Percentiles rank a stretch among this genome's conserved stretches.
phyloP scores from a whole-genome alignment of 2,888 invertebrate genomes.

The Eurytoma californica region DNA sequence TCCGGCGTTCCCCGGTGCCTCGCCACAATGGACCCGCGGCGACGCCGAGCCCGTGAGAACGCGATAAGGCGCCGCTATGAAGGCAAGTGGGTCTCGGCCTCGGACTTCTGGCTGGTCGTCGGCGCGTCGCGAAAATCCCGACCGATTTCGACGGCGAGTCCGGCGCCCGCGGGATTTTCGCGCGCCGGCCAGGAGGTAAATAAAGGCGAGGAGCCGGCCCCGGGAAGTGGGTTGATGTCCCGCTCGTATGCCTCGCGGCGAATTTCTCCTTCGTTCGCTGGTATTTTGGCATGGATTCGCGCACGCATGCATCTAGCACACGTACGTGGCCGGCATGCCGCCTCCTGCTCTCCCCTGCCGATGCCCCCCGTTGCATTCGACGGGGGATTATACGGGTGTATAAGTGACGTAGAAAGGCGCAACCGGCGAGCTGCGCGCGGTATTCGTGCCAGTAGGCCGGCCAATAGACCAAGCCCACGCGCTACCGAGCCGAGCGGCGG shows the following conservation, averaged over 20 bases:
- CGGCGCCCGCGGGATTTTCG: too few relatives aligned
- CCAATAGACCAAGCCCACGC: slow-evolving; percentile 68
- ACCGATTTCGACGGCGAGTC: neutral
- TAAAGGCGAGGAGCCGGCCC: too few relatives aligned
- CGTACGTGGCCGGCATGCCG: neutral
- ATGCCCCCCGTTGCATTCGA: neutral
- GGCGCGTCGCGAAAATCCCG: neutral
- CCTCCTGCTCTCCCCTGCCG: neutral
- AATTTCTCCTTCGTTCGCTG: slow-evolving; percentile 40
- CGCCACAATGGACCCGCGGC: too few relatives aligned
- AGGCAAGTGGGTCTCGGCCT: neutral
- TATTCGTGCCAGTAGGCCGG: slow-evolving; percentile 71
- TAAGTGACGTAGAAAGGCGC: slow-evolving; percentile 42
- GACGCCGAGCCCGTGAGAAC: too few relatives aligned
- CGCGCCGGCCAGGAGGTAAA: too few relatives aligned
- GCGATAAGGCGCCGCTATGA: neutral
- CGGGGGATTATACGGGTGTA: neutral
- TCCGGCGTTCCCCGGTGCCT: too few relatives aligned
- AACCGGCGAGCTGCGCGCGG: slow-evolving; percentile 52
- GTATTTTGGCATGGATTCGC: neutral
- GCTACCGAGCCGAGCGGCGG: neutral
- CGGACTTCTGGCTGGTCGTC: neutral
- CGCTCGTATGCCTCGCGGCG: slow-evolving; percentile 23
- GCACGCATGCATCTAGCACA: neutral
- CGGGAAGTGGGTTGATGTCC: neutral